Evolutionary conservation across 2,113 vertebrate species (phyloP).

Genomic region (Podocnemis expansa): DNA sequence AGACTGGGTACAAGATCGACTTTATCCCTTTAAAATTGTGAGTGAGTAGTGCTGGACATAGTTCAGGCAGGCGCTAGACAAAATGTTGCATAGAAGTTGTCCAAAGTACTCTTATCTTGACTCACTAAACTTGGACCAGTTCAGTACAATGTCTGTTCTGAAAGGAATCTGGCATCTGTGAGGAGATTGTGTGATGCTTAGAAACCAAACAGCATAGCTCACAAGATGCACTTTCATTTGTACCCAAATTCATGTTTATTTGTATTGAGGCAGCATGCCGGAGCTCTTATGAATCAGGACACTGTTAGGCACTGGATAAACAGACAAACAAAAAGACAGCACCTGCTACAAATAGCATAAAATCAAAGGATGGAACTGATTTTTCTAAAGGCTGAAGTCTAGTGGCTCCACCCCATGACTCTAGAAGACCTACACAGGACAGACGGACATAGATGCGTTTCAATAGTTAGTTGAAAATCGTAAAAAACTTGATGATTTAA

Average conservation of each 20-base stretch:
- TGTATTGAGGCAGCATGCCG: background rate
- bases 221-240: background rate
- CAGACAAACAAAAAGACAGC: background rate
- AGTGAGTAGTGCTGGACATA: background rate
- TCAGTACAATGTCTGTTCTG: background rate
- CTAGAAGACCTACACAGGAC: background rate
- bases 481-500: background rate
- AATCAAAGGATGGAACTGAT: background rate
- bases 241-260: background rate
- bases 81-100: background rate
- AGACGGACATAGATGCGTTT: background rate
- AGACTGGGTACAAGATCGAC: background rate
- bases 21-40: background rate
- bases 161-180: background rate
- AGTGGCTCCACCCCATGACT: background rate
- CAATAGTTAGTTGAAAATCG: background rate
- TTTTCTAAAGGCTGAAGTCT: background rate
- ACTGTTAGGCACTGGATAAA: background rate
- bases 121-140: fast-evolving
- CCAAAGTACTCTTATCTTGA: background rate
- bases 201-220: background rate
- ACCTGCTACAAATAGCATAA: background rate
- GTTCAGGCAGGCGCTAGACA: background rate
- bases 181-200: background rate
- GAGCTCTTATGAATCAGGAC: background rate